These are phyloP conservation scores for Peribatodes rhomboidaria DNA, from an alignment of 2,888 invertebrate species.

Conservation along the genomic window DNA sequence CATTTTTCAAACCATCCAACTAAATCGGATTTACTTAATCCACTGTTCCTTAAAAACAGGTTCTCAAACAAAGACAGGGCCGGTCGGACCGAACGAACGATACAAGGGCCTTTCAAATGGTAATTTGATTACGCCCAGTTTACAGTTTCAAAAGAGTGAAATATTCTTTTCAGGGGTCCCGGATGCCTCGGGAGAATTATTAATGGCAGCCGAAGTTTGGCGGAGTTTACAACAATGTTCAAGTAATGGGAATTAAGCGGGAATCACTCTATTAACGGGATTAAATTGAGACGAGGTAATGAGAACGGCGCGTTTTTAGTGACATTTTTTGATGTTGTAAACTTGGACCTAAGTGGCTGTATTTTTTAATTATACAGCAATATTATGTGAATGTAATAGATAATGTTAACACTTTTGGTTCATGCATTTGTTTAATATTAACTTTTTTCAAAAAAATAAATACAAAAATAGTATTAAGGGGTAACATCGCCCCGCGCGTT, in stretches of 20 bases:
- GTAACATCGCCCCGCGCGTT: background rate
- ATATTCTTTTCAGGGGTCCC: constrained; percentile 79
- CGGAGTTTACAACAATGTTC: constrained; percentile 58
- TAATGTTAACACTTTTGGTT: too few relatives aligned
- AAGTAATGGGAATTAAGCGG: constrained; percentile 52
- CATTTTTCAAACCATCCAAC: constrained; percentile 15
- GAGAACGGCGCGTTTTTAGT: background rate
- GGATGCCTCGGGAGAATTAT: constrained; percentile 75
- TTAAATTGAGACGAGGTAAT: constrained; percentile 36
- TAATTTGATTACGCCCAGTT: constrained; percentile 83
- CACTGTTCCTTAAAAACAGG: constrained; percentile 33
- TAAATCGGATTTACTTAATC: constrained; percentile 25
- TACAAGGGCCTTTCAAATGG: constrained; percentile 78
- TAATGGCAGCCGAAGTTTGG: constrained; percentile 74
- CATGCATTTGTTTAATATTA: too few relatives aligned
- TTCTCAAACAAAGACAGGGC: constrained; percentile 26
- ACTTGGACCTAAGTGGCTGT: too few relatives aligned
- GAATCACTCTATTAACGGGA: constrained; percentile 35
- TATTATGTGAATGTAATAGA: too few relatives aligned
- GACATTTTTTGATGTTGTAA: too few relatives aligned
- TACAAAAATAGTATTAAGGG: too few relatives aligned
- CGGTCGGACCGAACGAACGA: constrained; percentile 52
- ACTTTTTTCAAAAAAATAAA: too few relatives aligned
- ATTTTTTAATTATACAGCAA: too few relatives aligned
- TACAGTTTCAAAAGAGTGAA: constrained; percentile 79